These are phyloP conservation scores for Pseudolaguvia tuberculata DNA, from an alignment of 2,113 vertebrate genomes.

Conservation along the genomic window DNA sequence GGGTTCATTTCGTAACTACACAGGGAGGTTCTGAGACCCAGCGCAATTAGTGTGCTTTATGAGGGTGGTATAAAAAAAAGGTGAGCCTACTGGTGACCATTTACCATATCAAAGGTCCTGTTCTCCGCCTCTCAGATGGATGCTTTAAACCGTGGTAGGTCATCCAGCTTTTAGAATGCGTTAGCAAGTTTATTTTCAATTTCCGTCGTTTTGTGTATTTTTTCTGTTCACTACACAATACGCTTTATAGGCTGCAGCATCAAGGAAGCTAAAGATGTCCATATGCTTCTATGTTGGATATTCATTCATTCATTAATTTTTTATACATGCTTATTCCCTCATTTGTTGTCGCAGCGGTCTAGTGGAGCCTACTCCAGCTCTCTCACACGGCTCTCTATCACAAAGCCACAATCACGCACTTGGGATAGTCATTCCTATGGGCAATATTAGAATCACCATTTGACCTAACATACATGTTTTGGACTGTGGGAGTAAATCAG, in stretches of 20 bases:
- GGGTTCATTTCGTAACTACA: constrained; percentile 12
- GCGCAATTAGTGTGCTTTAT: constrained; percentile 34
- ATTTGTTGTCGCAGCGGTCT: too few species aligned
- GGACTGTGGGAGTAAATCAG: too few species aligned
- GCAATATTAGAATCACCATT: too few species aligned
- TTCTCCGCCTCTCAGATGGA: not conserved
- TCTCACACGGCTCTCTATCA: too few species aligned
- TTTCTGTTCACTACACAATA: not conserved
- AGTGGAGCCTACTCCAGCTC: too few species aligned
- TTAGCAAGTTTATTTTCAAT: constrained; percentile 4
- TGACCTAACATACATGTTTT: too few species aligned
- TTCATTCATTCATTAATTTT: too few species aligned
- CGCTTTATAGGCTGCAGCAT: not conserved
- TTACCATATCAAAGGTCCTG: not conserved
- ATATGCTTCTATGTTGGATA: too few species aligned
- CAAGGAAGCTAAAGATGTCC: constrained; percentile 33
- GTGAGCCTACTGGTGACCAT: not conserved
- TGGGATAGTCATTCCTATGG: too few species aligned
- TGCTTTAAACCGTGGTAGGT: too few species aligned
- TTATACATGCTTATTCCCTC: too few species aligned
- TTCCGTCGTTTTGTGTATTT: not conserved
- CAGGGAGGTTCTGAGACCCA: constrained; percentile 8
- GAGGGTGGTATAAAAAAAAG: constrained; percentile 2
- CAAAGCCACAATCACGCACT: too few species aligned
- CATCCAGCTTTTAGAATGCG: not conserved